Percentiles rank a stretch among this genome's conserved stretches.
phyloP scores from a whole-genome alignment of 2,888 invertebrate genomes.

The Lacanobia wlatinum region DNA sequence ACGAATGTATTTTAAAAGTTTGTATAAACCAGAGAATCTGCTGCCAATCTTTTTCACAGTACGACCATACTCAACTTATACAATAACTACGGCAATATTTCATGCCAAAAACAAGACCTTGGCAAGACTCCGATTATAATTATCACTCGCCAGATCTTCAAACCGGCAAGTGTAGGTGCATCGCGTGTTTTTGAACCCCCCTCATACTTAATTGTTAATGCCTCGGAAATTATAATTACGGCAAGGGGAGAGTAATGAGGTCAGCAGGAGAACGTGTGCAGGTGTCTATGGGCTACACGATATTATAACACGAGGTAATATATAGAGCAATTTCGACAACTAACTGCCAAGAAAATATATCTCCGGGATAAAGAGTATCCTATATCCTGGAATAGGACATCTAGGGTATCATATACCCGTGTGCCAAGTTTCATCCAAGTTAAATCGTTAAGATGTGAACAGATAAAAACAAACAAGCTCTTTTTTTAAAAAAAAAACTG shows the following conservation, averaged over 20 bases:
- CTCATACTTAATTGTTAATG: constrained; percentile 11
- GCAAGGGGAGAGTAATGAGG: constrained; percentile 20
- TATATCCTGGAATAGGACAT: too few species aligned
- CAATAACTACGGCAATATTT: background rate
- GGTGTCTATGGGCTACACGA: background rate
- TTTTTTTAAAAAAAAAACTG: too few species aligned
- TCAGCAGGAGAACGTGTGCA: constrained; percentile 13
- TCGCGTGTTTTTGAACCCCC: constrained; percentile 11
- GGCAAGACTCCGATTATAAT: background rate
- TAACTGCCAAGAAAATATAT: too few species aligned
- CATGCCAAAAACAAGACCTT: background rate
- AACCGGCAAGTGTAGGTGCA: constrained; percentile 1
- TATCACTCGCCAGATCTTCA: constrained; percentile 12
- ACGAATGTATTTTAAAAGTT: background rate
- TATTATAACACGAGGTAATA: background rate
- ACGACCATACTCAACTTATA: too few species aligned
- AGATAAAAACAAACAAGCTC: too few species aligned
- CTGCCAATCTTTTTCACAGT: background rate
- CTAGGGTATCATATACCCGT: too few species aligned
- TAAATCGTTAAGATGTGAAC: too few species aligned
- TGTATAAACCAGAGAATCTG: background rate
- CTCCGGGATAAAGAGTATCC: too few species aligned
- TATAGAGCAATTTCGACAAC: background rate
- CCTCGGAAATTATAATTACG: constrained; percentile 30
- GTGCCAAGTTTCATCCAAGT: too few species aligned